Base-by-base conservation (phyloP, 2,888 invertebrate species). In the Diarsia rubi region DNA sequence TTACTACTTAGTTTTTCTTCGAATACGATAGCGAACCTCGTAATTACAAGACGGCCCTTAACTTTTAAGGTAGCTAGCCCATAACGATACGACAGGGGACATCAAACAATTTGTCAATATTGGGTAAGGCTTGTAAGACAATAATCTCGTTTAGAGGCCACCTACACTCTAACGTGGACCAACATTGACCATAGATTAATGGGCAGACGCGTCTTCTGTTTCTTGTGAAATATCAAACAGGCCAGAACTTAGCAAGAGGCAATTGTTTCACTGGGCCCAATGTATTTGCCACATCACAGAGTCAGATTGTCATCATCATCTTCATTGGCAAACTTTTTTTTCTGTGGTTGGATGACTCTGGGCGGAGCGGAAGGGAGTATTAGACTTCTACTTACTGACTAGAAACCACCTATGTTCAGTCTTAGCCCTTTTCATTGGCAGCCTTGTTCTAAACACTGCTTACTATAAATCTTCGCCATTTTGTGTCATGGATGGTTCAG, bases 101-200 rank as follows among this genome's bases (percentile, higher is more conserved):
- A 82, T 70, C 62, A 76, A 86, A 83, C 77, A 83, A 77, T 87
- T 84, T 79, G 84, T 82, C 85, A 83, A 82, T 79, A 82, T 75
- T 79, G 66, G 73, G 75, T 78, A 75, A 69, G 79, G 73, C 74
- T 60, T 63, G 59, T 86, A 86, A 87, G 75, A 86, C 86, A 87
- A 87, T 86, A 84, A 86, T 87, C 86, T 86, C 82, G 71, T 81
- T 85, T 88, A 77, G 85, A 86, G 80, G 88, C 54, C 86, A 66
- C 82, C 86, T 79, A 87, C 86, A 74, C 79, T 31, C 70, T 62
- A 62, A 68, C 74, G 69, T 79, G 84, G 75, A 71, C 59, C 60
- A 60, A 78, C 64, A 65, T 62, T 52, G 52, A 54, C 27, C 78
- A 69, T 63, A 87, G 81, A 81, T 66, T 60, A 59, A 49, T 64